Conservation (phyloP, 2,113 vertebrate species). For the Toxostoma redivivum region DNA sequence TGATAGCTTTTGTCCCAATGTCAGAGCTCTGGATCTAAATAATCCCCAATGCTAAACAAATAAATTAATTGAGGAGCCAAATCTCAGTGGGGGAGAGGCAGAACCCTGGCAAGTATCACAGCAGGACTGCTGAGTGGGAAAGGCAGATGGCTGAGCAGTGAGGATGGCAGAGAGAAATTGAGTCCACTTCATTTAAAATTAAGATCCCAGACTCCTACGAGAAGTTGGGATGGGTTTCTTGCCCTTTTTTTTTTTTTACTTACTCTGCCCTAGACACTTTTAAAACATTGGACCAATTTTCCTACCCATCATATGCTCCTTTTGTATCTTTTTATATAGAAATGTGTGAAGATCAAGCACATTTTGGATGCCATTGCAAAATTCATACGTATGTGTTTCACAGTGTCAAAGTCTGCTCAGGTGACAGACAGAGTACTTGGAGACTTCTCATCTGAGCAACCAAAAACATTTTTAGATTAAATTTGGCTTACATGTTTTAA, state of each 20-base stretch:
- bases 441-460: background rate
- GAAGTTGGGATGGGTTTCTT: background rate
- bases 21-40: background rate
- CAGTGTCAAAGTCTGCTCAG: background rate
- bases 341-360: background rate
- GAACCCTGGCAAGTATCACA: background rate
- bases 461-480: background rate
- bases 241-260: background rate
- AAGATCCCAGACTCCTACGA: background rate
- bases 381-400: background rate
- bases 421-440: background rate
- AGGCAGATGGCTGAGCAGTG: background rate
- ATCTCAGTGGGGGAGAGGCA: background rate
- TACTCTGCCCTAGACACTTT: background rate
- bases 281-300: background rate
- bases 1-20: background rate
- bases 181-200: background rate
- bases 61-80: background rate
- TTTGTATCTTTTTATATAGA: background rate
- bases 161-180: background rate
- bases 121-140: background rate
- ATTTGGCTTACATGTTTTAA: background rate
- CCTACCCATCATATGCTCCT: background rate
- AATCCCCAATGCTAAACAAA: background rate
- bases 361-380: background rate